Evolutionary conservation across 2,113 vertebrate species (phyloP).

Genomic region (Urocitellus parryii): DNA sequence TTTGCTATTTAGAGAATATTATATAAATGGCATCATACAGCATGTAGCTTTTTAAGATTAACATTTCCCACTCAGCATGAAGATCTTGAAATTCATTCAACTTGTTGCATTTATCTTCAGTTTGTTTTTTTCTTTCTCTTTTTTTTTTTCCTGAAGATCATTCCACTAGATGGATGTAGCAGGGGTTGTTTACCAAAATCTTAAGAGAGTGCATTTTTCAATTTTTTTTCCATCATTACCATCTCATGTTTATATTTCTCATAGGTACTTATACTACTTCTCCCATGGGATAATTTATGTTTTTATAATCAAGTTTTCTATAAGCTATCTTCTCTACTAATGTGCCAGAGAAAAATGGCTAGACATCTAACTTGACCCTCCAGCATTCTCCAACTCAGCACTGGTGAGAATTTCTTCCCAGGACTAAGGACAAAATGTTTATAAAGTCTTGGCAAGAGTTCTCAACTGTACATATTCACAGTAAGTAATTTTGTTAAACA

Average conservation of each 20-base stretch:
- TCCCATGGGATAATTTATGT: neutral
- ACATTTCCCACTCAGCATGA: neutral
- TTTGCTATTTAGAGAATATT: neutral
- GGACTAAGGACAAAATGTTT: neutral
- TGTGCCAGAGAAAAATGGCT: neutral
- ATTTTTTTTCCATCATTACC: neutral
- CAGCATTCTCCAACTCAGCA: neutral
- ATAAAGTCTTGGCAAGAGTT: neutral
- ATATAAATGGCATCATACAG: neutral
- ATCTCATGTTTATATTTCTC: neutral
- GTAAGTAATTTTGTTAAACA: slow-evolving; percentile 19
- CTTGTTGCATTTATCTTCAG: neutral
- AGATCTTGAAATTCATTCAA: neutral
- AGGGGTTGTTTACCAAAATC: neutral
- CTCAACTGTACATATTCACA: neutral
- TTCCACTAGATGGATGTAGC: neutral
- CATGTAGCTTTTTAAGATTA: neutral
- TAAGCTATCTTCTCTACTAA: neutral
- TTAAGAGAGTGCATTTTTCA: neutral
- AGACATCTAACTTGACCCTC: neutral
- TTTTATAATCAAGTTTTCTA: neutral
- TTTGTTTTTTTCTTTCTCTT: neutral
- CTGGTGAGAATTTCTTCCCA: neutral
- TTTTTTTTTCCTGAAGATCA: neutral
- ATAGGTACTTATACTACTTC: neutral